Conservation (phyloP, 2,888 invertebrate genomes). For the Sinopyrophorus schimmeli region DNA sequence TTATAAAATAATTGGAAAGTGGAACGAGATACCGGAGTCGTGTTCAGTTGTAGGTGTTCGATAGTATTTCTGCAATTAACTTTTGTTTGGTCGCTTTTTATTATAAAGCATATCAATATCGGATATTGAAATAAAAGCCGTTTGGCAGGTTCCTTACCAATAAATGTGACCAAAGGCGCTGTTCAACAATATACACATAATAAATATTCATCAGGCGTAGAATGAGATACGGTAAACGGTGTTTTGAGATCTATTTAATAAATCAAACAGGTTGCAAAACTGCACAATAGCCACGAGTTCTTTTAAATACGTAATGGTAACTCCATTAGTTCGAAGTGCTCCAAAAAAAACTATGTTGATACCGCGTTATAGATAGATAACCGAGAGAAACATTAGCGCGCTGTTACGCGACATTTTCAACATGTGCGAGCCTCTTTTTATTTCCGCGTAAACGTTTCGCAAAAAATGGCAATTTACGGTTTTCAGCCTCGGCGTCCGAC, state of each 20-base stretch:
- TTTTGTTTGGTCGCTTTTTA: too few relatives aligned
- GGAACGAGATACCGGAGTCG: too few relatives aligned
- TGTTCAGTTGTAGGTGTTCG: too few relatives aligned
- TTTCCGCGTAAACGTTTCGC: background rate
- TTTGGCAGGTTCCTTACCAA: slow-evolving; percentile 11
- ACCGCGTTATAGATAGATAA: slow-evolving; percentile 6
- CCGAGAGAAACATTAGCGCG: slow-evolving; percentile 4
- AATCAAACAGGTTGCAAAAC: slow-evolving; percentile 25
- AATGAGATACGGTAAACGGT: slow-evolving; percentile 17
- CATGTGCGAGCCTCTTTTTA: slow-evolving; percentile 8
- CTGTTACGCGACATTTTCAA: slow-evolving; percentile 6
- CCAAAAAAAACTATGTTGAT: slow-evolving; percentile 11
- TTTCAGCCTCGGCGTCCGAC: slow-evolving; percentile 3
- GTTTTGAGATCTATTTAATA: slow-evolving; percentile 22
- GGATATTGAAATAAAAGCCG: too few relatives aligned
- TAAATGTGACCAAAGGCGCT: slow-evolving; percentile 14
- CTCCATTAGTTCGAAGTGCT: slow-evolving; percentile 18
- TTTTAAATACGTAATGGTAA: slow-evolving; percentile 18
- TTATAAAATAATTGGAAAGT: too few relatives aligned
- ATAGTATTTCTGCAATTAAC: too few relatives aligned
- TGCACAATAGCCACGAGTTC: slow-evolving; percentile 24
- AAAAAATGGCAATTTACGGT: slow-evolving; percentile 5
- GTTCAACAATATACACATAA: slow-evolving; percentile 14
- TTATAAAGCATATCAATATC: too few relatives aligned
- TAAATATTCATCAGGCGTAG: slow-evolving; percentile 24